Conservation (phyloP, 2,113 vertebrate genomes). For the Theristicus caerulescens region DNA sequence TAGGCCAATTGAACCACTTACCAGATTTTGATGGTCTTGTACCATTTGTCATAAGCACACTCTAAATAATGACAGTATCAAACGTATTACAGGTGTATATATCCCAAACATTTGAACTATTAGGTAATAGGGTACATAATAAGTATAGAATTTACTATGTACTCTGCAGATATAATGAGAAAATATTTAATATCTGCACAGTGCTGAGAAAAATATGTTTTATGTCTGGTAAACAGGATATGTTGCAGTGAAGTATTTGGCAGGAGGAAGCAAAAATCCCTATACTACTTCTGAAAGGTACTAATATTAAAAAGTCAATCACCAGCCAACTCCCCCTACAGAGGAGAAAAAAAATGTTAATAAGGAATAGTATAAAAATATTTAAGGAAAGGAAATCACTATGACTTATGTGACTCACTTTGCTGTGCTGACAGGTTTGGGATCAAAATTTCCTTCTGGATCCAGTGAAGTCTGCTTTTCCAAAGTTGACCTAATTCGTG, state of each 20-base stretch:
- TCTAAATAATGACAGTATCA: neutral
- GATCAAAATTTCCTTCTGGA: slow-evolving; percentile 95
- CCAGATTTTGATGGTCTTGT: neutral
- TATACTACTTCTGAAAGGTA: neutral
- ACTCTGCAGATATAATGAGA: neutral
- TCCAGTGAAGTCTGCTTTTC: slow-evolving; percentile 92
- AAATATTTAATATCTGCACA: neutral
- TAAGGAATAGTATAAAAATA: neutral
- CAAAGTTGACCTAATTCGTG: slow-evolving; percentile 81
- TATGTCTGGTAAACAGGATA: neutral
- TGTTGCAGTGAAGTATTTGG: neutral
- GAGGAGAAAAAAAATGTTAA: neutral
- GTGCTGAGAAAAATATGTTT: neutral
- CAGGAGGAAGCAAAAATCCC: neutral
- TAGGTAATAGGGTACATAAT: neutral
- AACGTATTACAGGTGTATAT: neutral
- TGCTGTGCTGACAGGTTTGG: slow-evolving; percentile 91
- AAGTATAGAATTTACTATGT: neutral
- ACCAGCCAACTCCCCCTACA: neutral
- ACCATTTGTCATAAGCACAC: neutral
- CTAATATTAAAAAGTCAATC: neutral
- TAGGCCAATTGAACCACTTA: slow-evolving; percentile 15
- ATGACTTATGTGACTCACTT: slow-evolving; percentile 81
- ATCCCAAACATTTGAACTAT: neutral
- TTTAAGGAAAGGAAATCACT: neutral